A percentile compares a stretch with the other conserved stretches of the same genome.
Conservation (phyloP, 2,888 invertebrate species). For the Yponomeuta cagnagella region DNA sequence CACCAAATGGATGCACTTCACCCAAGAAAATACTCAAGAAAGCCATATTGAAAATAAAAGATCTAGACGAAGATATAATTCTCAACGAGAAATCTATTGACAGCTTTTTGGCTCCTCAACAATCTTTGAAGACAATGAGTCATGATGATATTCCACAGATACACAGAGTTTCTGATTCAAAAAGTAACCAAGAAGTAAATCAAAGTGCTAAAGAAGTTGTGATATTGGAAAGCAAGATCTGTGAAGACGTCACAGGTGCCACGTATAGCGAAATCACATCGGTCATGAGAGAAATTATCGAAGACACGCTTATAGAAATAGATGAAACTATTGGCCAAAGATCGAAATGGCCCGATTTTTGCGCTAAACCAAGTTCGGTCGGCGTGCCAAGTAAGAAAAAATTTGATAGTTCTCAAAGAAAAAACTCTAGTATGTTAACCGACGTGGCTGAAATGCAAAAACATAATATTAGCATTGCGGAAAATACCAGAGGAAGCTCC, state of each 20-base stretch:
- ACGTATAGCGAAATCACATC: neutral
- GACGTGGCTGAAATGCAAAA: neutral
- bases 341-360: neutral
- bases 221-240: neutral
- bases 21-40: neutral
- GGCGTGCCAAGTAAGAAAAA: neutral
- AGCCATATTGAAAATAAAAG: neutral
- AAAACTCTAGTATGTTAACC: neutral
- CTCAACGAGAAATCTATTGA: neutral
- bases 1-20: neutral
- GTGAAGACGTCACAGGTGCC: neutral
- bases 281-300: neutral
- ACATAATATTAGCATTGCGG: neutral
- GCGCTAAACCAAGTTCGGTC: neutral
- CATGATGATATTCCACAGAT: neutral
- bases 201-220: neutral
- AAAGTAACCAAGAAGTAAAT: neutral
- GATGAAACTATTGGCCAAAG: neutral
- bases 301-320: neutral
- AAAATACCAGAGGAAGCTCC: conserved; percentile 21
- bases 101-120: neutral
- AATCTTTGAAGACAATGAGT: neutral
- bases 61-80: neutral
- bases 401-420: neutral
- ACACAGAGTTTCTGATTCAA: neutral